A percentile compares a stretch with the other conserved stretches of the same genome.
These are phyloP conservation scores for Willowsia nigromaculata DNA, from an alignment of 2,888 invertebrate species.

Conservation along the genomic window DNA sequence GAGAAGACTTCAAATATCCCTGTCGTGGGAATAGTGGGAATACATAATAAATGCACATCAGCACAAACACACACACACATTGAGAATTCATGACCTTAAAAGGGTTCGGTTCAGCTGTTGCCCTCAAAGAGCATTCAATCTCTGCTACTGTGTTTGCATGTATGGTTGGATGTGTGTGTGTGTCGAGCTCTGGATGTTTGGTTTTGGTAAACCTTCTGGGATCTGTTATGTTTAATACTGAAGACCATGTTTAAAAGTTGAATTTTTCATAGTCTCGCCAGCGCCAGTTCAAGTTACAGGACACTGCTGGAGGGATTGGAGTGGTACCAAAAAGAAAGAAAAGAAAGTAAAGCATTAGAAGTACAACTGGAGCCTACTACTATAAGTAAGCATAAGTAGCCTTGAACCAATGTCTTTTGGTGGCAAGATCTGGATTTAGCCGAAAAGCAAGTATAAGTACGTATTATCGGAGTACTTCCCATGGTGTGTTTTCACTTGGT, in stretches of 20 bases:
- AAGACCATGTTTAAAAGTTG: constrained; percentile 48
- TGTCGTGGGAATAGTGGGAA: constrained; percentile 21
- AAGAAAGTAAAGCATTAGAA: neutral
- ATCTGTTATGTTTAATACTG: constrained; percentile 18
- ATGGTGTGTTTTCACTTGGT: neutral
- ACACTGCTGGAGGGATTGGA: neutral
- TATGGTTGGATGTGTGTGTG: neutral
- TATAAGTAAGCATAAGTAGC: neutral
- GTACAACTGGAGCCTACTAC: neutral
- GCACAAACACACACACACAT: constrained; percentile 11
- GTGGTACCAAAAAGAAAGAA: neutral
- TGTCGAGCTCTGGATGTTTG: neutral
- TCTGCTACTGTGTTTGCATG: too few species aligned
- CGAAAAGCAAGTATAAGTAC: neutral
- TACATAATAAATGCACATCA: neutral
- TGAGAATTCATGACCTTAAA: constrained; percentile 52
- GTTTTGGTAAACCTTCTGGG: constrained; percentile 4
- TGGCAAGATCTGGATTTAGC: neutral
- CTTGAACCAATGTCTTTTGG: constrained; percentile 37
- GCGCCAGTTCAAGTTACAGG: neutral
- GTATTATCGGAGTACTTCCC: neutral
- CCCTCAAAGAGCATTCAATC: constrained; percentile 27
- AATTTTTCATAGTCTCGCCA: constrained; percentile 35
- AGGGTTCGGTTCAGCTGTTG: constrained; percentile 36
- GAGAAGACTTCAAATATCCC: neutral